Percentiles rank a stretch among this genome's conserved stretches.
Conservation (phyloP, 2,113 vertebrate genomes). For the Tragulus kanchil region DNA sequence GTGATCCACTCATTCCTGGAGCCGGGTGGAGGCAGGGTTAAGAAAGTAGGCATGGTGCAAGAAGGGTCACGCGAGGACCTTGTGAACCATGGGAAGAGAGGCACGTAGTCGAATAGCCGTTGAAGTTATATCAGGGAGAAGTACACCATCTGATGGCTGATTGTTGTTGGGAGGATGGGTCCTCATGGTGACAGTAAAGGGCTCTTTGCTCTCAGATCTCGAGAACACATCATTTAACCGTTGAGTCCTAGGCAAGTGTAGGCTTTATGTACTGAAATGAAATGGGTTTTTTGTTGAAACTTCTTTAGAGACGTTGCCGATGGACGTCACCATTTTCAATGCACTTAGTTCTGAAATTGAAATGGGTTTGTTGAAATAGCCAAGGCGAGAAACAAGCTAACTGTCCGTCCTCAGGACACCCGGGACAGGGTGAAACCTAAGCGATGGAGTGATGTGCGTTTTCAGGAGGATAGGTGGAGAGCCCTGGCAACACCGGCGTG, state of each 20-base stretch:
- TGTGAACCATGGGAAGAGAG: neutral
- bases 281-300: too few relatives aligned
- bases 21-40: neutral
- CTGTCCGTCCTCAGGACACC: neutral
- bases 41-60: neutral
- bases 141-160: neutral
- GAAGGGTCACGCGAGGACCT: neutral
- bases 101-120: neutral
- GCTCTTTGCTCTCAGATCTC: neutral
- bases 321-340: neutral
- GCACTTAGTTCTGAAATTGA: neutral
- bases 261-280: neutral
- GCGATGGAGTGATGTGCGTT: neutral
- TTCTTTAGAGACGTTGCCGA: too few relatives aligned
- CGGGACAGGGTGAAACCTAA: neutral
- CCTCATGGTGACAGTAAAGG: neutral
- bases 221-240: neutral
- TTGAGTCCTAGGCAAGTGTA: neutral
- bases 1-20: neutral
- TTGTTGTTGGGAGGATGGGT: neutral
- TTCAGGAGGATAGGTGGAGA: neutral
- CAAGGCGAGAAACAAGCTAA: neutral
- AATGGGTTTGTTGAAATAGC: neutral
- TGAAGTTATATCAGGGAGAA: neutral
- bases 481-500: neutral